phyloP scores from a whole-genome alignment of 2,797 vertebrate genomes.

The Propithecus perrieri region DNA sequence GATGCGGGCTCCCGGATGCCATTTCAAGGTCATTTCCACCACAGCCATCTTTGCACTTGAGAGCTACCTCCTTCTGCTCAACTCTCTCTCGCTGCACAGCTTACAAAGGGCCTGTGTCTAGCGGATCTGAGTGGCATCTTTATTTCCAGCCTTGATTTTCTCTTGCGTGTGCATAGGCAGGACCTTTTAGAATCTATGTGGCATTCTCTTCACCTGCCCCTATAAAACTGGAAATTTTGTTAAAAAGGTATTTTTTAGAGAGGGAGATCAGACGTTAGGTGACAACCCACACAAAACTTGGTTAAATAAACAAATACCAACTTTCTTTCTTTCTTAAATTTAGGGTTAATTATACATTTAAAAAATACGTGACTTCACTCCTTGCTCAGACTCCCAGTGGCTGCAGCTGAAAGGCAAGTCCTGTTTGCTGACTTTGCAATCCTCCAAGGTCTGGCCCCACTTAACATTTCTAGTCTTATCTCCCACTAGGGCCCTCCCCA shows the following conservation, averaged over 20 bases:
- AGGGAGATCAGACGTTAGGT: neutral
- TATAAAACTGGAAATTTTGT: neutral
- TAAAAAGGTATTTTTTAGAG: neutral
- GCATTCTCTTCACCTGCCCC: neutral
- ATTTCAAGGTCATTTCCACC: neutral
- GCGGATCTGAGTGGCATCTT: neutral
- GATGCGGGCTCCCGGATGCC: neutral
- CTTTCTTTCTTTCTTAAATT: neutral
- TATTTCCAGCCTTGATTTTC: neutral
- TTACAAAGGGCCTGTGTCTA: neutral
- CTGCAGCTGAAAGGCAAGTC: neutral
- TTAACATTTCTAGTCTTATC: neutral
- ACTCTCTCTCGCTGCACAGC: neutral
- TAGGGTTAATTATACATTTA: neutral
- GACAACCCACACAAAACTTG: neutral
- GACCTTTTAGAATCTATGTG: neutral
- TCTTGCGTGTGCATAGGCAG: neutral
- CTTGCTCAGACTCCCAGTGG: neutral
- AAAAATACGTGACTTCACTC: neutral
- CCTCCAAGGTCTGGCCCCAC: neutral
- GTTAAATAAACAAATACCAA: neutral
- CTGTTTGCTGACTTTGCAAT: neutral
- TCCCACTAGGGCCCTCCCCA: neutral
- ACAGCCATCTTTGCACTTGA: neutral
- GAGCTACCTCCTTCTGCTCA: neutral